Evolutionary conservation across 2,888 invertebrate species (phyloP), one percentile per base, ranked within the genome.

Genomic region (Caenorhabditis drosophilae): DNA sequence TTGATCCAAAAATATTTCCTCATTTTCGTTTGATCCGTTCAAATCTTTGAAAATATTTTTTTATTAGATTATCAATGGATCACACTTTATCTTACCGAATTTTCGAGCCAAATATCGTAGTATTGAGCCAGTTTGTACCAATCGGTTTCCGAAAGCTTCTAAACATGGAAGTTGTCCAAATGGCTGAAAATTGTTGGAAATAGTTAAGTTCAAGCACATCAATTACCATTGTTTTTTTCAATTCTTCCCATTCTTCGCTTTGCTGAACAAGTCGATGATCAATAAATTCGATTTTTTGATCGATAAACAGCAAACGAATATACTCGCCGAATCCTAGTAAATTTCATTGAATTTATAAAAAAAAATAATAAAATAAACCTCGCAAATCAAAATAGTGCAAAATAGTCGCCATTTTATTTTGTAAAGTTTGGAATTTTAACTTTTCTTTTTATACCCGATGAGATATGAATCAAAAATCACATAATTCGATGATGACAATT

Each of bases 261-360:
- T 38, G 15, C 11, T 20, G 35, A 18, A 4, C 27, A 20, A 40
- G 49, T 2, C 50, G 53, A 23, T 45, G 34, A 18, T 63, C 63
- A 2, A 48, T 44, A 49, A 57, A 63, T 22, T 57, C 11, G 27
- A 63, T 26, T 7, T 16, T 18, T 20, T 63, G 31, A 22, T 63
- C 63, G 42, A 27, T 23, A 23, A 57, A 36, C 6, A 63, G 54
- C 9, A 63, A 50, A 22, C 63, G 63, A 35, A 63, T 63, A 49
- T 63, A 63, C 15, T 63, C 63, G 4, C 41, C 63, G 26, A 40
- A 58, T 9, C 63, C 58, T 46, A 25, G 12, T 25, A 25, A 4
- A 4, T 44, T 44, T 4, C 55, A n/a, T n/a, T n/a, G n/a, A n/a
- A n/a, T n/a, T n/a, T n/a, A n/a, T n/a, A n/a, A n/a, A n/a, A n/a